A percentile compares a stretch with the other conserved stretches of the same genome.
Conservation (phyloP, 2,888 invertebrate species). For the Volucella bombylans region DNA sequence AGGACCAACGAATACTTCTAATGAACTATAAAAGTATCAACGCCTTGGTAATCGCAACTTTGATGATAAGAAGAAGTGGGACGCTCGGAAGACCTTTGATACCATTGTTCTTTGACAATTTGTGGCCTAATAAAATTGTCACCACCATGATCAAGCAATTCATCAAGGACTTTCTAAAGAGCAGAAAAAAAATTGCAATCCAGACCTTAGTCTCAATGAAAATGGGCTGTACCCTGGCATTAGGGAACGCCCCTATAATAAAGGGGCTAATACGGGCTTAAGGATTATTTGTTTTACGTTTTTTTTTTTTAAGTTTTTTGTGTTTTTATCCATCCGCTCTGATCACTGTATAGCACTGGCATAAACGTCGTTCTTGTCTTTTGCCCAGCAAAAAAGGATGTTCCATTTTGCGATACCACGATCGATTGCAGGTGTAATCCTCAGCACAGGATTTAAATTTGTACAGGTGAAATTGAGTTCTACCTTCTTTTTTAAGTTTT, state of each 20-base stretch:
- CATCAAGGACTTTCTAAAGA: constrained; percentile 21
- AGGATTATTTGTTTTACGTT: constrained; percentile 70
- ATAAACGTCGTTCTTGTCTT: constrained; percentile 27
- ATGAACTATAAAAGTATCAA: constrained; percentile 51
- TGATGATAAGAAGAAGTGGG: constrained; percentile 18
- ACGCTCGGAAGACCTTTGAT: neutral
- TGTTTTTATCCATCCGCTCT: constrained; percentile 45
- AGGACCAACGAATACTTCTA: constrained; percentile 21
- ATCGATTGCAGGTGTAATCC: constrained; percentile 73
- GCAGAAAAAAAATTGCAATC: neutral
- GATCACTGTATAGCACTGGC: constrained; percentile 17
- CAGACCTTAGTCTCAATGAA: constrained; percentile 36
- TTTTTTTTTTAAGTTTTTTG: constrained; percentile 11
- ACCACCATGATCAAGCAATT: constrained; percentile 12
- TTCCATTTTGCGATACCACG: constrained; percentile 68
- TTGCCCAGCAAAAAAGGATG: constrained; percentile 55
- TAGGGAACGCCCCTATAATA: constrained; percentile 69
- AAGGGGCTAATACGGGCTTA: constrained; percentile 47
- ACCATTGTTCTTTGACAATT: constrained; percentile 28
- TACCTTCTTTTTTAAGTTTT: constrained; percentile 18
- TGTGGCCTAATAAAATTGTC: constrained; percentile 65
- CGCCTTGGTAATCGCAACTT: constrained; percentile 20
- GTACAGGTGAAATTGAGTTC: constrained; percentile 67
- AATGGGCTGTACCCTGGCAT: constrained; percentile 57
- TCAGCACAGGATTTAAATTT: constrained; percentile 72